phyloP scores from a whole-genome alignment of 2,113 vertebrate genomes.

The Phoxinus phoxinus region DNA sequence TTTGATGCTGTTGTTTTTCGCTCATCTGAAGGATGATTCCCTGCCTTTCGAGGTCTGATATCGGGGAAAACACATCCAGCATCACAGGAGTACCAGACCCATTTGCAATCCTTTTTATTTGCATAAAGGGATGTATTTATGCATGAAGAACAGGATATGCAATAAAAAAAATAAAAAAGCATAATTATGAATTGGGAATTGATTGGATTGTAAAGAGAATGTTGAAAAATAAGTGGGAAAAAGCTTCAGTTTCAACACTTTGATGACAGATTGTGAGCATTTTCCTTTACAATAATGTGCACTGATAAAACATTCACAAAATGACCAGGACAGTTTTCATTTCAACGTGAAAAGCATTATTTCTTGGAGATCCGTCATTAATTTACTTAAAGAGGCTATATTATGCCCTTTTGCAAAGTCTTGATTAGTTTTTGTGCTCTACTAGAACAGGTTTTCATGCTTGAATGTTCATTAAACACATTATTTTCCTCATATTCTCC shows the following conservation, averaged over 20 bases:
- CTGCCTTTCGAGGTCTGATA: background rate
- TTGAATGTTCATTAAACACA: too few species aligned
- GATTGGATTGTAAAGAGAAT: background rate
- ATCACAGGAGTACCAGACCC: background rate
- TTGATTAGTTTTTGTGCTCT: too few species aligned
- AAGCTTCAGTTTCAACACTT: background rate
- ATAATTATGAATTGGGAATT: background rate
- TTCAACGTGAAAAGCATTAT: background rate
- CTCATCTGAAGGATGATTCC: constrained; percentile 3
- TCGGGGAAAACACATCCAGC: background rate
- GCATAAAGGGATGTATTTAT: background rate
- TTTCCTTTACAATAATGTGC: background rate
- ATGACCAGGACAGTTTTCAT: background rate
- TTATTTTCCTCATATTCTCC: too few species aligned
- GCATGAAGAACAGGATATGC: background rate
- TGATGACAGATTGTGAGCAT: background rate
- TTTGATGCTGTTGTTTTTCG: constrained; percentile 17
- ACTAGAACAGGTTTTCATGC: too few species aligned
- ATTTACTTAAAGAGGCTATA: background rate
- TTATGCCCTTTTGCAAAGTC: too few species aligned
- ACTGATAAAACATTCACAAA: background rate
- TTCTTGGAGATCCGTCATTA: background rate
- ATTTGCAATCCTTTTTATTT: background rate
- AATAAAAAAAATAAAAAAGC: background rate
- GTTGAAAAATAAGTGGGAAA: background rate